Evolutionary conservation across 2,888 invertebrate species (phyloP).

Genomic region (Zootermopsis nevadensis): DNA sequence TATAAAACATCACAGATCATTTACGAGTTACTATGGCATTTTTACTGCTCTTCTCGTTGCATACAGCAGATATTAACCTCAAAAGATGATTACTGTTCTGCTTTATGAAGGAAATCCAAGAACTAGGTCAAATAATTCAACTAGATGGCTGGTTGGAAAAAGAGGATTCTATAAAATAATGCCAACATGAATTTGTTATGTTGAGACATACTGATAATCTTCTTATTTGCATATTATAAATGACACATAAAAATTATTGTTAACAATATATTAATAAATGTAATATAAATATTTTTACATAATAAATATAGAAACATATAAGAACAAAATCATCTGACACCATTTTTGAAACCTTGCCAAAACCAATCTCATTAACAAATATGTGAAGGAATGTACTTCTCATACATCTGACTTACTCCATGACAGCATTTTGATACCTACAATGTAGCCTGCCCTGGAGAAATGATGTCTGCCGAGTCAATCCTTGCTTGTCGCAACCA

Average conservation of each 20-base stretch:
- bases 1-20: too few species aligned
- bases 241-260: neutral
- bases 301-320: neutral
- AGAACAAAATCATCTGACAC: neutral
- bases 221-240: neutral
- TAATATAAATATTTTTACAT: neutral
- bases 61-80: too few species aligned
- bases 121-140: too few species aligned
- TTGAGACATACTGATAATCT: neutral
- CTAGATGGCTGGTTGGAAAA: too few species aligned
- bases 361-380: neutral
- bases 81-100: too few species aligned
- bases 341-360: neutral
- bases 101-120: too few species aligned
- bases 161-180: neutral
- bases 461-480: constrained; percentile 51
- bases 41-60: too few species aligned
- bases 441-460: constrained; percentile 48
- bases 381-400: neutral
- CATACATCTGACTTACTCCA: neutral
- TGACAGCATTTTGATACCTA: neutral
- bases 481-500: constrained; percentile 71
- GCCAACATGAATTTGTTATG: neutral
- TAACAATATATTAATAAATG: neutral
- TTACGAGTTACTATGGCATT: too few species aligned